Evolutionary conservation across 2,113 vertebrate species (phyloP).

Genomic region (Pycnonotus jocosus): DNA sequence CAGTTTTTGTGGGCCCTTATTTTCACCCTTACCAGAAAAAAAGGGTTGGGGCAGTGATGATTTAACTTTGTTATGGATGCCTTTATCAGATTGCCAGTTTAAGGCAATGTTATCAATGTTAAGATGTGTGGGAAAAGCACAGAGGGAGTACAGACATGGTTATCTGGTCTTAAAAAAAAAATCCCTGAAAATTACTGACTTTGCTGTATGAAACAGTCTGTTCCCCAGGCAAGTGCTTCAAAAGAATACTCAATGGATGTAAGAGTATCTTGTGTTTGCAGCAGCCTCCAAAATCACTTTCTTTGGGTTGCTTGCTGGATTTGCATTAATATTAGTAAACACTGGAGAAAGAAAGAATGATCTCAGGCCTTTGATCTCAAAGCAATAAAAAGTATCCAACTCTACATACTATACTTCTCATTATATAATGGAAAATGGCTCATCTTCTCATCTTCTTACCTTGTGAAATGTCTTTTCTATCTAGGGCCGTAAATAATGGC

Average conservation of each 20-base stretch:
- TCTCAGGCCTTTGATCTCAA: neutral
- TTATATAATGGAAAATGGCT: neutral
- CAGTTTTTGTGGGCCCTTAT: neutral
- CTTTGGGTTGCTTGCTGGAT: neutral
- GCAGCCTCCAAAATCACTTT: neutral
- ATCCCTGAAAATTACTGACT: neutral
- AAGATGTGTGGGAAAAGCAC: neutral
- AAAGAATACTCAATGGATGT: neutral
- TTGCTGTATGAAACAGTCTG: neutral
- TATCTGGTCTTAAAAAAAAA: neutral
- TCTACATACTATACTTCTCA: neutral
- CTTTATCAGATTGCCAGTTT: neutral
- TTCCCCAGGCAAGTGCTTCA: neutral
- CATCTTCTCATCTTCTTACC: neutral
- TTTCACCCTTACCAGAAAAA: neutral
- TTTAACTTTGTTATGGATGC: neutral
- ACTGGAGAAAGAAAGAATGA: neutral
- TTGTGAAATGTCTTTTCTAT: neutral
- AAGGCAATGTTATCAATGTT: neutral
- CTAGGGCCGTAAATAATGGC: neutral
- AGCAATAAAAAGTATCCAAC: neutral
- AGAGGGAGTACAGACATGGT: neutral
- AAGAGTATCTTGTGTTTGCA: constrained; percentile 6
- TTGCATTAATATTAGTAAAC: neutral
- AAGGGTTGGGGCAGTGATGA: neutral